A percentile compares a stretch with the other conserved stretches of the same genome.
phyloP scores from a whole-genome alignment of 2,888 invertebrate genomes.

The Exephanes ischioxanthus region DNA sequence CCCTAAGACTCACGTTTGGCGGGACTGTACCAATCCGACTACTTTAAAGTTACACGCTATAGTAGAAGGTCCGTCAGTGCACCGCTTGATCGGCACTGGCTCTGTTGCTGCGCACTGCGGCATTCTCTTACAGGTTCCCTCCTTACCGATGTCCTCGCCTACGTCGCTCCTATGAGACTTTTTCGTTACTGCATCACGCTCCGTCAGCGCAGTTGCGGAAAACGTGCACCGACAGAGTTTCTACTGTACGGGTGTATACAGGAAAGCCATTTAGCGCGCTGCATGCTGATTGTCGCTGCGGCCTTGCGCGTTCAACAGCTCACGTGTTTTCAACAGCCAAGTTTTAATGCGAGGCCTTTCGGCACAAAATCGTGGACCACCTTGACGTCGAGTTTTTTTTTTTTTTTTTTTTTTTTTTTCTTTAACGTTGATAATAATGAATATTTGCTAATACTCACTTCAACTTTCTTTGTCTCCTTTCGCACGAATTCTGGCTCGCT shows the following conservation, averaged over 20 bases:
- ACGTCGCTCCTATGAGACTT: too few species aligned
- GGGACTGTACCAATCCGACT: too few species aligned
- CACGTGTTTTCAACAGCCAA: background rate
- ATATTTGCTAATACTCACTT: conserved; percentile 76
- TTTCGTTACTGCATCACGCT: too few species aligned
- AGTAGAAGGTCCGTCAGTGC: too few species aligned
- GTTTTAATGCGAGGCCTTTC: background rate
- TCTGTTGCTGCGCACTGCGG: too few species aligned
- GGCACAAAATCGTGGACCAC: conserved; percentile 8
- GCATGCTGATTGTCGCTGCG: conserved; percentile 37
- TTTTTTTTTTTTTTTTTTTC: conserved; percentile 30
- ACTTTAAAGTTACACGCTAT: background rate
- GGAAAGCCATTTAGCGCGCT: conserved; percentile 20
- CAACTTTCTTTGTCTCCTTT: conserved; percentile 72
- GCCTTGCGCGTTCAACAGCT: conserved; percentile 1
- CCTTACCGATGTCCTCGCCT: too few species aligned
- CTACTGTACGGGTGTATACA: background rate
- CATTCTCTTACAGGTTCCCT: too few species aligned
- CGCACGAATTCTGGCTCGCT: conserved; percentile 77
- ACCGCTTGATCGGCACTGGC: too few species aligned
- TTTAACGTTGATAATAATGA: background rate
- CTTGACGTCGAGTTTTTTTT: background rate
- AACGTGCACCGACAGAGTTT: background rate
- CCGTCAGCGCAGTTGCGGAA: too few species aligned
- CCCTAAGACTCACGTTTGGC: too few species aligned